phyloP scores from a whole-genome alignment of 37 sponge, comb jelly and placozoan genomes.

The Corticium candelabrum region DNA sequence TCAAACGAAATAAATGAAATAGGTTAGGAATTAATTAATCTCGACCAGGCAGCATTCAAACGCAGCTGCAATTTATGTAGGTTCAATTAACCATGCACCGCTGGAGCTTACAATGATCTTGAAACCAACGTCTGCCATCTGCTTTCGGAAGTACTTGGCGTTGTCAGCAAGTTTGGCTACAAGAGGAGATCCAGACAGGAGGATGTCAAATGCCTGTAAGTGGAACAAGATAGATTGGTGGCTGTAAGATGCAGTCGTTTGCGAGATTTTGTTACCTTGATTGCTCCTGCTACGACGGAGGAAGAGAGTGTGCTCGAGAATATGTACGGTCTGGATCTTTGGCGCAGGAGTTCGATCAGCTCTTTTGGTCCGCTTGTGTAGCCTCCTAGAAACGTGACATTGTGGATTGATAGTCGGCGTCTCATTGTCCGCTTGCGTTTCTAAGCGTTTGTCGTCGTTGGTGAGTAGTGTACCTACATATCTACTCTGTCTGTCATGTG shows the following conservation, averaged over 20 bases:
- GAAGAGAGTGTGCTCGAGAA: conserved; percentile 93
- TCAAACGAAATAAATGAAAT: no score
- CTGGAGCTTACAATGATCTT: conserved; percentile 45
- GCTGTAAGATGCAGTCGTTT: background rate
- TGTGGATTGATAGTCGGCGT: no score
- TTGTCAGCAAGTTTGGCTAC: conserved; percentile 51
- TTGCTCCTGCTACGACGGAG: conserved; percentile 78
- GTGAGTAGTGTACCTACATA: no score
- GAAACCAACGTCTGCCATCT: conserved; percentile 77
- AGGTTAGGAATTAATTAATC: no score
- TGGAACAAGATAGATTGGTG: background rate
- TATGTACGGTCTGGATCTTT: conserved; percentile 89
- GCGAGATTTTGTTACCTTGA: conserved; percentile 31
- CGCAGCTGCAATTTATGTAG: no score
- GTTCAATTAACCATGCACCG: no score
- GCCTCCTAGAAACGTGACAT: conserved; percentile 34
- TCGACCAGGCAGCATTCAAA: no score
- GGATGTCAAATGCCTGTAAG: conserved; percentile 44
- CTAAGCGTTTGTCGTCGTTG: no score
- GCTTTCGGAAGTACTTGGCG: conserved; percentile 56
- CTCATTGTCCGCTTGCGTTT: no score
- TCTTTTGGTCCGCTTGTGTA: conserved; percentile 84
- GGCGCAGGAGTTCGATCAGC: conserved; percentile 59
- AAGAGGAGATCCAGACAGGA: conserved; percentile 49
- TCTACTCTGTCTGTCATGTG: no score